Conservation (phyloP, 2,888 invertebrate genomes). For the Selenia dentaria region DNA sequence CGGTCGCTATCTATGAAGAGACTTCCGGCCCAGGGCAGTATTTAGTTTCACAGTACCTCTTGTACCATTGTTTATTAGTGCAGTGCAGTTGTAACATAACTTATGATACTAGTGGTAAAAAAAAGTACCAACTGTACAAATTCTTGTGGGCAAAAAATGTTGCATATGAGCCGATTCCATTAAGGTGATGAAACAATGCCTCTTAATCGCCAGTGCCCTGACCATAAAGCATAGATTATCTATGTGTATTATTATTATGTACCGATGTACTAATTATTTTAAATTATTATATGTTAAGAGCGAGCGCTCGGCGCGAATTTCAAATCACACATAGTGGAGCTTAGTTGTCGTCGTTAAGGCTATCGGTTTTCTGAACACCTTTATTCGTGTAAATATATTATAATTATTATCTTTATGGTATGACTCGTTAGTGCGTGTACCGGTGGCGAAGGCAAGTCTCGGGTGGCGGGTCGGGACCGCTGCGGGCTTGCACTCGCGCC, state of each 20-base stretch:
- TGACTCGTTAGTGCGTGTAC: slow-evolving; percentile 63
- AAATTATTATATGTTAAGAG: slow-evolving; percentile 77
- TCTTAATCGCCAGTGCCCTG: slow-evolving; percentile 48
- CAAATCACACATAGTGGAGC: slow-evolving; percentile 82
- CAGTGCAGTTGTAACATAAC: too few relatives aligned
- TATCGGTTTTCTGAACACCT: slow-evolving; percentile 81
- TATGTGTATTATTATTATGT: slow-evolving; percentile 52
- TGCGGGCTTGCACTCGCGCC: slow-evolving; percentile 48
- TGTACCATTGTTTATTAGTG: too few relatives aligned
- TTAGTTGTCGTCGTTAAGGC: slow-evolving; percentile 80
- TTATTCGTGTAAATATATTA: slow-evolving; percentile 83
- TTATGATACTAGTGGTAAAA: too few relatives aligned
- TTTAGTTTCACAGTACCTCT: too few relatives aligned
- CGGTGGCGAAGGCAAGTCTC: slow-evolving; percentile 24
- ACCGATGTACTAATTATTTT: slow-evolving; percentile 68
- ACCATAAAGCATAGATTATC: slow-evolving; percentile 49
- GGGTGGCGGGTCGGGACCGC: slow-evolving; percentile 13
- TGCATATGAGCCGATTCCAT: slow-evolving; percentile 6
- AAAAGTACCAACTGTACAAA: too few relatives aligned
- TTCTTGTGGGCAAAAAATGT: too few relatives aligned
- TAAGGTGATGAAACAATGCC: slow-evolving; percentile 22
- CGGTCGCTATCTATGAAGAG: too few relatives aligned
- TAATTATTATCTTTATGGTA: slow-evolving; percentile 78
- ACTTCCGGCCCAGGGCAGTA: too few relatives aligned
- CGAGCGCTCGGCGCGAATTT: slow-evolving; percentile 75